Percentiles rank a stretch among this genome's conserved stretches.
Evolutionary conservation across 2,797 vertebrate genomes (phyloP).

Genomic region (Gouania willdenowi): DNA sequence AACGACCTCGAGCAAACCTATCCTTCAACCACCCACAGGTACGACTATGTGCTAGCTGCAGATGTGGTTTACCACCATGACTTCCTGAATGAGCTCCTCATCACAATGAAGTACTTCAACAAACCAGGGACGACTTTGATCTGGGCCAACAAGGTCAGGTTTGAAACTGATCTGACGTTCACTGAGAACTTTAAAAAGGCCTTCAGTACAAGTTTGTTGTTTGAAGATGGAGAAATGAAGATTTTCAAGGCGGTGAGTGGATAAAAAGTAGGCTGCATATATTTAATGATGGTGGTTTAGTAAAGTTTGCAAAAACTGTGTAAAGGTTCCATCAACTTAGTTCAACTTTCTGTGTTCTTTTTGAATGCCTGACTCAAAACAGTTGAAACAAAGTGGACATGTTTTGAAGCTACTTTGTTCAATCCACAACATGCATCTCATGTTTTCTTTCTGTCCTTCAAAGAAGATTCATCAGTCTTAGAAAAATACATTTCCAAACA

Average conservation of each 20-base stretch:
- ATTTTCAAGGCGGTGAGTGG: constrained; percentile 76
- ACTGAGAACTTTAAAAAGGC: constrained; percentile 72
- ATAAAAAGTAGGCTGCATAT: no score
- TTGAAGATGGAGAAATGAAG: constrained; percentile 83
- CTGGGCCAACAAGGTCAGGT: constrained; percentile 92
- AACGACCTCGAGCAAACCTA: constrained; percentile 70
- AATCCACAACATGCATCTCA: no score
- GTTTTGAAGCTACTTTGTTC: no score
- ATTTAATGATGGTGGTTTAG: no score
- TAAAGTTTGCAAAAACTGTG: no score
- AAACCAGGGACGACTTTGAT: constrained; percentile 82
- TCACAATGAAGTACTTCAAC: constrained; percentile 88
- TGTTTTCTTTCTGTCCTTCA: no score
- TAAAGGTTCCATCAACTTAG: no score
- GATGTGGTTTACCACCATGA: constrained; percentile 91
- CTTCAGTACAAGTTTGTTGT: constrained; percentile 79
- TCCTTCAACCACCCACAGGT: constrained; percentile 72
- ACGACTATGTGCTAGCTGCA: constrained; percentile 88
- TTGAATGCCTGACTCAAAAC: no score
- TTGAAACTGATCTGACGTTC: constrained; percentile 83
- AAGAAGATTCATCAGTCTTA: no score
- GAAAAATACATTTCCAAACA: no score
- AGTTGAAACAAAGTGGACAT: no score
- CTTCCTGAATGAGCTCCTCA: constrained; percentile 79
- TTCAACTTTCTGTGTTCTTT: no score